phyloP scores from a whole-genome alignment of 1,140 invertebrate genomes.

The Laupala kohalensis region DNA sequence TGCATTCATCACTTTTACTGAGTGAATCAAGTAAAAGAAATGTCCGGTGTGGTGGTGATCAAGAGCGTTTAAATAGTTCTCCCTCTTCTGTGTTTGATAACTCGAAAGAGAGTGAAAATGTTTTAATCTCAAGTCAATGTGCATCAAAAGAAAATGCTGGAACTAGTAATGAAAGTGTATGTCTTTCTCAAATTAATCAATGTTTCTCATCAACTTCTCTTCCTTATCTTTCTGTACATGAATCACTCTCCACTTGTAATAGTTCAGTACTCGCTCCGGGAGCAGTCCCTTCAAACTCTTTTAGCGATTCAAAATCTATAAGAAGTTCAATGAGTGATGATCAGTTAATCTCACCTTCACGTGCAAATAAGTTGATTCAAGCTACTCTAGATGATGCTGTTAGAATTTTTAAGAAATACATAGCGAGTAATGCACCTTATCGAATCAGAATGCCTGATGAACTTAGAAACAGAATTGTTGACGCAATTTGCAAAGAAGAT shows the following conservation, averaged over 20 bases:
- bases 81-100: background rate
- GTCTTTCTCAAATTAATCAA: background rate
- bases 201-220: background rate
- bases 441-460: conserved; percentile 32
- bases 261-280: background rate
- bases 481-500: conserved; percentile 32
- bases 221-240: background rate
- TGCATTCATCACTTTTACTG: background rate
- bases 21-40: background rate
- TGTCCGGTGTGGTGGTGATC: background rate
- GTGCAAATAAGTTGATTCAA: background rate
- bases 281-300: background rate
- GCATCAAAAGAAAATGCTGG: background rate
- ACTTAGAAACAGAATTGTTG: conserved; percentile 29
- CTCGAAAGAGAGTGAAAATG: background rate
- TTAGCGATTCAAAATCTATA: background rate
- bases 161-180: background rate
- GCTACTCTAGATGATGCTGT: conserved; percentile 29
- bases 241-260: background rate
- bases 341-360: background rate
- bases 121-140: background rate
- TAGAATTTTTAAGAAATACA: conserved; percentile 38
- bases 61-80: background rate
- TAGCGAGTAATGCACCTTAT: conserved; percentile 32
- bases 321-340: background rate